Evolutionary conservation across 2,888 invertebrate species (phyloP).

Genomic region (Tachina lurida): DNA sequence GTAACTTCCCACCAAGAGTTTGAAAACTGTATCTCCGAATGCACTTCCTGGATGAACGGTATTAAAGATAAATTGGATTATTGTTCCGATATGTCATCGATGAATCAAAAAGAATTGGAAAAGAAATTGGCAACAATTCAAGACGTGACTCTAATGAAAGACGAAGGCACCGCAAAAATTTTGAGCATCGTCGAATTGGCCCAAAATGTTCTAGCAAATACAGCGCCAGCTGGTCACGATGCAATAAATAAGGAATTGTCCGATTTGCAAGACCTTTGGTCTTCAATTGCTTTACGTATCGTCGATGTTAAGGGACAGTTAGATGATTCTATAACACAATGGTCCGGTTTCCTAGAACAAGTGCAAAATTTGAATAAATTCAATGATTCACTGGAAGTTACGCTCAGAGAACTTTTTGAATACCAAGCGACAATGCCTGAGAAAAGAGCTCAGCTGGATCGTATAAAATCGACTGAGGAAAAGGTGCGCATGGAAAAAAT

Average conservation of each 20-base stretch:
- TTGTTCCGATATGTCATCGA: slow-evolving; percentile 91
- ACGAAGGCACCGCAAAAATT: slow-evolving; percentile 94
- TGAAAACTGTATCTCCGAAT: slow-evolving; percentile 90
- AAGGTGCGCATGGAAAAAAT: slow-evolving; percentile 94
- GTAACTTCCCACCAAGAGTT: slow-evolving; percentile 94
- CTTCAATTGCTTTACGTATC: slow-evolving; percentile 92
- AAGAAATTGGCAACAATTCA: slow-evolving; percentile 92
- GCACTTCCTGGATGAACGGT: slow-evolving; percentile 92
- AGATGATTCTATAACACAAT: slow-evolving; percentile 94
- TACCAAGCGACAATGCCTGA: slow-evolving; percentile 92
- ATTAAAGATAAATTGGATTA: slow-evolving; percentile 92
- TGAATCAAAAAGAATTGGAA: slow-evolving; percentile 93
- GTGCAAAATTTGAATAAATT: slow-evolving; percentile 93
- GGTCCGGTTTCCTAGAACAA: slow-evolving; percentile 95
- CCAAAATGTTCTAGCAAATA: slow-evolving; percentile 94
- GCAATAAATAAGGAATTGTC: slow-evolving; percentile 92
- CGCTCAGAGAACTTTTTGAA: slow-evolving; percentile 88
- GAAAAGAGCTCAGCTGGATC: slow-evolving; percentile 92
- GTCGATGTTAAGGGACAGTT: slow-evolving; percentile 94
- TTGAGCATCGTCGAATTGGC: slow-evolving; percentile 95
- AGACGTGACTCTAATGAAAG: slow-evolving; percentile 94
- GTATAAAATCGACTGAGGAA: slow-evolving; percentile 93
- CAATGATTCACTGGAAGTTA: slow-evolving; percentile 90
- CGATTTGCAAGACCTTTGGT: slow-evolving; percentile 95
- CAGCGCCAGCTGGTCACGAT: slow-evolving; percentile 93